Evolutionary conservation across 2,797 vertebrate genomes (phyloP), one percentile per base, ranked within the genome.

Genomic region (Mormyrus proboscirostris): DNA sequence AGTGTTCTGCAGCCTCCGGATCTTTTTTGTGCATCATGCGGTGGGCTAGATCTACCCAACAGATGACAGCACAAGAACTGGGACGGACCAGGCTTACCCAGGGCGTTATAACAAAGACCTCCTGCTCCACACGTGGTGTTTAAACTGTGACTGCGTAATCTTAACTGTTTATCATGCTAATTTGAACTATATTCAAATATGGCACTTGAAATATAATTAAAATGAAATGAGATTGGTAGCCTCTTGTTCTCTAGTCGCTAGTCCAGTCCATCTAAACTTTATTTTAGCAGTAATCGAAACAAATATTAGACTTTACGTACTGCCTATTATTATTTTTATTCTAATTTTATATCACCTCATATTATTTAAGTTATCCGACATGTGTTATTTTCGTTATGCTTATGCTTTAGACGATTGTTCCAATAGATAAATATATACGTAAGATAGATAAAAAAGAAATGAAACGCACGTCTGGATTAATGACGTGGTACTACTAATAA

Each of bases 1-100:
- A 93, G 92, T 93, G 93, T 94, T 93, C 93, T 92, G 93, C 93
- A 91, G 90, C 25, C 91, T 86, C 92, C 38, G 90, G 92, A 91
- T 90, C 92, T 92, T 89, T 91, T 19, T 91, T 89, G 86, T 94
- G 92, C 93, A 51, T 86, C 49, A 53, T 86, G 50, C 25, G 49
- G 84, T 86, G 84, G 84, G 29, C 84, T 94, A 95, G 92, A 94
- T 92, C 93, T 93, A 25, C 87, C 88, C 53, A 49, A 79, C 90
- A 89, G 89, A 57, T 55, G 50, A 87, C 85, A 55, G 85, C 53
- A 86, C 1, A 51, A 57, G 85, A 25, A n/a, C 53, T 57, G 49
- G 29, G 53, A 87, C 50, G 85, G 85, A 87, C 85, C 33, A 57
- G 44, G 59, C 59, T 69, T 44, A 65, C 57, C 38, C 57, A 65